A percentile compares a stretch with the other conserved stretches of the same genome.
Conservation (phyloP, 2,797 vertebrate species). For the Falco rusticolus region DNA sequence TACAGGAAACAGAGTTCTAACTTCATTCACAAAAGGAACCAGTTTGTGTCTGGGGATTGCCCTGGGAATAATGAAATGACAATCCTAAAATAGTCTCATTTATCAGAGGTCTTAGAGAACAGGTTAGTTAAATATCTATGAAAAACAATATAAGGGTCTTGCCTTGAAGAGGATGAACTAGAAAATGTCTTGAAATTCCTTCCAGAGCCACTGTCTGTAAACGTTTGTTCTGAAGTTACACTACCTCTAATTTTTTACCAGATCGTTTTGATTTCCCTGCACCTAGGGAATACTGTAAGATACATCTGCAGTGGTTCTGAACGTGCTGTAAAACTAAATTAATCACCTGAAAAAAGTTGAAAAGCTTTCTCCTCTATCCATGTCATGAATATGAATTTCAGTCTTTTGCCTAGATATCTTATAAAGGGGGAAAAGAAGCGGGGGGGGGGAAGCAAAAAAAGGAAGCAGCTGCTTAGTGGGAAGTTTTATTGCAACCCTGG, state of each 20-base stretch:
- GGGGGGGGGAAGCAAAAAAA: neutral
- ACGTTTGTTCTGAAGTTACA: neutral
- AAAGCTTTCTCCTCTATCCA: neutral
- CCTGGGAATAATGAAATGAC: neutral
- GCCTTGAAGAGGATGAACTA: neutral
- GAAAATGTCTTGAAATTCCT: neutral
- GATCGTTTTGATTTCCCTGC: neutral
- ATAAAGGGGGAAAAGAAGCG: neutral
- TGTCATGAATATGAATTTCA: neutral
- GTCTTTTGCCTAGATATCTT: neutral
- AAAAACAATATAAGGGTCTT: neutral
- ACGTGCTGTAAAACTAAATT: neutral
- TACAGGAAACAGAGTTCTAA: neutral
- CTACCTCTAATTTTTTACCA: neutral
- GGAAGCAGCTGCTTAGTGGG: neutral
- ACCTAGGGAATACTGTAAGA: neutral
- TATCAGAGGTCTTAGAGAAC: neutral
- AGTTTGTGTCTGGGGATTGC: neutral
- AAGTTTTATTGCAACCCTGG: neutral
- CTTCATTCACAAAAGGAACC: neutral
- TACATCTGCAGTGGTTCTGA: neutral
- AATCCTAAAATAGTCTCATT: neutral
- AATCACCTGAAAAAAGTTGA: neutral
- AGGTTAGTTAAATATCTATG: neutral
- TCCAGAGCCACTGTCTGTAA: neutral